phyloP scores from a whole-genome alignment of 2,113 vertebrate species.

The Cisticola juncidis region DNA sequence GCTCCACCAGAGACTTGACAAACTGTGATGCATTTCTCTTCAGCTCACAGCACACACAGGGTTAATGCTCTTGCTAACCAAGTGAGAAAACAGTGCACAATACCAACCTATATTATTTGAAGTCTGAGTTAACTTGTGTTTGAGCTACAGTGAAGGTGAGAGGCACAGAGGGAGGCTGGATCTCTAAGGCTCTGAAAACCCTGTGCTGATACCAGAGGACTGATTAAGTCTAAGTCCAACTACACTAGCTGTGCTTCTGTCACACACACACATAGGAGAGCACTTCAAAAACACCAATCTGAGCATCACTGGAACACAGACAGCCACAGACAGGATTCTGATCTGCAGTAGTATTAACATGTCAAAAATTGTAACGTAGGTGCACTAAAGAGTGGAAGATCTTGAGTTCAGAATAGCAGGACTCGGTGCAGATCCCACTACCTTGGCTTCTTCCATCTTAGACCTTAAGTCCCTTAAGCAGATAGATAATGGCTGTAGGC shows the following conservation, averaged over 20 bases:
- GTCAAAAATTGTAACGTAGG: not conserved
- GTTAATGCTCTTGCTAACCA: not conserved
- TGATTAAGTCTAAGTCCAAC: fast-evolving
- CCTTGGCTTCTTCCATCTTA: not conserved
- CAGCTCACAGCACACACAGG: not conserved
- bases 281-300: not conserved
- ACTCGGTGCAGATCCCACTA: fast-evolving
- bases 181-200: not conserved
- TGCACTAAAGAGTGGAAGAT: not conserved
- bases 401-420: not conserved
- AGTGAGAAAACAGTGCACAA: not conserved
- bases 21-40: not conserved
- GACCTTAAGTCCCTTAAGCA: not conserved
- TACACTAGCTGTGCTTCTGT: not conserved
- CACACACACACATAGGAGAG: fast-evolving
- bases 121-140: not conserved
- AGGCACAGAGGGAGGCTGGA: not conserved
- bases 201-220: not conserved
- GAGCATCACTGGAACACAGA: not conserved
- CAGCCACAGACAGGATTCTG: not conserved
- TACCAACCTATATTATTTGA: not conserved
- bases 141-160: not conserved
- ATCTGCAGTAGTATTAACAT: fast-evolving
- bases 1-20: not conserved
- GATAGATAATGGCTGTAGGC: fast-evolving